Evolutionary conservation across 2,888 invertebrate genomes (phyloP).

Genomic region (Pyrrhia umbra): DNA sequence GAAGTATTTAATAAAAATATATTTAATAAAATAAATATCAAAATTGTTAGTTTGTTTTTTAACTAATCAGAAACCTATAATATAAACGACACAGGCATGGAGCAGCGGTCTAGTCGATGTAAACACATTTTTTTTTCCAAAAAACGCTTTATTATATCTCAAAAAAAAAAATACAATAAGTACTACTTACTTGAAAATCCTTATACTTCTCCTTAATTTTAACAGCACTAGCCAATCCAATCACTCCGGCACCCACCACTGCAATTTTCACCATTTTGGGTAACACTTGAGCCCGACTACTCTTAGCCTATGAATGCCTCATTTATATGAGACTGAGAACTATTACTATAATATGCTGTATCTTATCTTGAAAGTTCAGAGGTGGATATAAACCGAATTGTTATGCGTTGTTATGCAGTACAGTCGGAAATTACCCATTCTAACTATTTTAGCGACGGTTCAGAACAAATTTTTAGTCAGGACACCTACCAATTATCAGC

Average conservation of each 20-base stretch:
- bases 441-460: not conserved
- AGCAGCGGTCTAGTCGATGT: too few relatives aligned
- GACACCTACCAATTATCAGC: too few relatives aligned
- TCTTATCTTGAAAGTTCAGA: slow-evolving; percentile 44
- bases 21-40: too few relatives aligned
- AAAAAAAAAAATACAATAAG: too few relatives aligned
- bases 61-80: too few relatives aligned
- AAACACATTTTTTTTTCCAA: too few relatives aligned
- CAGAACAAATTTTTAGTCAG: too few relatives aligned
- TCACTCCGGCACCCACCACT: slow-evolving; percentile 94
- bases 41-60: too few relatives aligned
- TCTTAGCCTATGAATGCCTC: not conserved
- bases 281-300: not conserved
- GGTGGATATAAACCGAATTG: slow-evolving; percentile 9
- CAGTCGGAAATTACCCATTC: not conserved
- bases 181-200: slow-evolving; percentile 78
- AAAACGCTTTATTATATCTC: too few relatives aligned
- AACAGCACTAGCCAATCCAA: slow-evolving; percentile 93
- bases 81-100: too few relatives aligned
- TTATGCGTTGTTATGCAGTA: not conserved
- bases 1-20: too few relatives aligned
- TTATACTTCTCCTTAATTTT: slow-evolving; percentile 91
- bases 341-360: slow-evolving; percentile 4
- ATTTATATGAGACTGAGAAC: not conserved
- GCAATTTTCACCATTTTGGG: slow-evolving; percentile 84